These are phyloP conservation scores for Silurus asotus DNA, from an alignment of 2,113 vertebrate species.

Conservation along the genomic window DNA sequence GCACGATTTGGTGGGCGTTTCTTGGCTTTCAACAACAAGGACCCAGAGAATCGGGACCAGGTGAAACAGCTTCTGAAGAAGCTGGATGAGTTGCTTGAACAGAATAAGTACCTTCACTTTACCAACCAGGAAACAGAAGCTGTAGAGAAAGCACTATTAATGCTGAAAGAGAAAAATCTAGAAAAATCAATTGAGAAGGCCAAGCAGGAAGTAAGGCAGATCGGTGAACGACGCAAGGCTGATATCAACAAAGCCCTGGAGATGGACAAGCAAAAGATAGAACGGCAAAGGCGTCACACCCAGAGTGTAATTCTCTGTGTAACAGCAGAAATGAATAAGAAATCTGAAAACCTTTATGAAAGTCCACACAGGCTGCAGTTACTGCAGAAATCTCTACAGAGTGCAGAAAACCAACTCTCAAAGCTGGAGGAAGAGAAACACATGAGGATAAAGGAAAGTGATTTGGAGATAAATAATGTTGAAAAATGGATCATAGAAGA, in stretches of 20 bases:
- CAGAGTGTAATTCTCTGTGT: not conserved
- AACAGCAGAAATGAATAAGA: not conserved
- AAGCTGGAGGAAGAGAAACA: not conserved
- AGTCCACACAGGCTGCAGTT: not conserved
- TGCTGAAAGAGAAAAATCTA: not conserved
- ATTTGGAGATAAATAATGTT: not conserved
- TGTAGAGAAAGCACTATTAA: not conserved
- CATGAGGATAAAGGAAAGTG: not conserved
- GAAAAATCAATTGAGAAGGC: not conserved
- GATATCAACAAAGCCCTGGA: not conserved
- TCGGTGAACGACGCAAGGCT: not conserved
- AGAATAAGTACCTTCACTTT: conserved; percentile 21
- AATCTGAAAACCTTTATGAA: not conserved
- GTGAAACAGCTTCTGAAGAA: conserved; percentile 39
- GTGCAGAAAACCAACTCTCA: not conserved
- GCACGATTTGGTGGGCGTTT: conserved; percentile 30
- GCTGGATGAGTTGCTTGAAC: conserved; percentile 12
- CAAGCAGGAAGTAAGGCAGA: not conserved
- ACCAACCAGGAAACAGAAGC: not conserved
- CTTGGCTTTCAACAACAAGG: conserved; percentile 45
- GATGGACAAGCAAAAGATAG: not conserved
- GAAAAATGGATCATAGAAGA: conserved; percentile 4
- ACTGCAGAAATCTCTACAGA: not conserved
- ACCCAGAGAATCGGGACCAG: conserved; percentile 31
- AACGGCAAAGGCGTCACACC: not conserved